Base-by-base conservation (phyloP, 2,797 vertebrate species). In the Spea hammondii region DNA sequence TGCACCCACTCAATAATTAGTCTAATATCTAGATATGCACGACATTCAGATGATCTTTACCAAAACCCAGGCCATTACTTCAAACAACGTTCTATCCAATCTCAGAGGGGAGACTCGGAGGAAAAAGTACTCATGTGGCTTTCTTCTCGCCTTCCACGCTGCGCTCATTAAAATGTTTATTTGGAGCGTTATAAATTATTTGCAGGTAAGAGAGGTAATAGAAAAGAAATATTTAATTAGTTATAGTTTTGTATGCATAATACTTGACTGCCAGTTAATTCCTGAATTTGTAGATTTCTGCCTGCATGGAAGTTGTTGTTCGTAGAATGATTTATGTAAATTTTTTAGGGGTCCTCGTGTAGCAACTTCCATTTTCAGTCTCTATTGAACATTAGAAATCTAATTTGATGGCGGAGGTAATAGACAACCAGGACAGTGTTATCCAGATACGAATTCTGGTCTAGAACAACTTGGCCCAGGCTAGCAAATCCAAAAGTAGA, bases 151-250 rank as follows among this genome's bases (percentile, higher is more conserved):
- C 4, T 49, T 49, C 13, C 65, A 67, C 12, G 6, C 45, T 48
- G 65, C 12, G 65, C 9, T 67, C 65, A 67, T n/a, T 67, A 67
- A 67, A 67, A 67, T 67, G 65, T 48, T 48, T 62, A 62, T 62
- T 17, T 62, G 59, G n/a, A 6, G 32, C n/a, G 45, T 17, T 65
- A 65, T 65, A 45, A 45, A 65, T 65, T 46, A 65, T 65, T 65
- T 9, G 46, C 32, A 46, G 12, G 32, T 46, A 47, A 9, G 32
- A 65, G 6, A 47, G 6, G 64, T 45, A 65, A 65, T 65, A 47
- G 59, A n/a, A 65, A 59, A 59, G 32, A 32, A 59, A 9, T 7
- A 47, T 65, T 62, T 62, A 53, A 62, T 62, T 17, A 62, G 32
- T 62, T 17, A 62, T 1, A 6, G 14, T 62, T 32, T 62, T n/a